A percentile compares a stretch with the other conserved stretches of the same genome.
These are phyloP conservation scores for Propithecus perrieri DNA, from an alignment of 2,797 vertebrate genomes.

Conservation along the genomic window DNA sequence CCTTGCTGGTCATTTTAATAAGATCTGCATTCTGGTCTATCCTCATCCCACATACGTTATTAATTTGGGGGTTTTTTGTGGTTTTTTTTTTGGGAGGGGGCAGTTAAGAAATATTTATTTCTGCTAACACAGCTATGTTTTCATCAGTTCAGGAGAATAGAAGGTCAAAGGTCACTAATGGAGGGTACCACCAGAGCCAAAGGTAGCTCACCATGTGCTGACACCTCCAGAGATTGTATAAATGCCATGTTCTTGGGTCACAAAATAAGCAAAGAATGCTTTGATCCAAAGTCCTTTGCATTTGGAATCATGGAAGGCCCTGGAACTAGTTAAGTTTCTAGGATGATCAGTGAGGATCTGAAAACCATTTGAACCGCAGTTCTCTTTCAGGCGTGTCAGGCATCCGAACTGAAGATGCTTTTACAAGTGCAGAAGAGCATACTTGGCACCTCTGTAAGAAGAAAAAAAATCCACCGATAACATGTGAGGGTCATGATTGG, in stretches of 20 bases:
- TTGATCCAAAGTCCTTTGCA: background rate
- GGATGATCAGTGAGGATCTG: background rate
- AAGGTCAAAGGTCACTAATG: background rate
- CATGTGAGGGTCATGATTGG: rapidly evolving
- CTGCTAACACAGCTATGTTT: background rate
- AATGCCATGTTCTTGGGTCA: background rate
- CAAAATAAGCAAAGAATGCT: background rate
- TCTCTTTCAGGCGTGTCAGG: background rate
- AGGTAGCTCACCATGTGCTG: background rate
- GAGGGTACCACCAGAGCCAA: background rate
- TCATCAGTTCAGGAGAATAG: background rate
- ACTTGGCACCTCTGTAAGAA: too few species aligned
- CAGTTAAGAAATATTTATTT: background rate
- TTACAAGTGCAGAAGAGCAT: background rate
- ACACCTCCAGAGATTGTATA: background rate
- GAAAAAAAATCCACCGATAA: background rate
- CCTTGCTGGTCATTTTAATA: slow-evolving; percentile 15
- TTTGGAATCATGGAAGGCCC: background rate
- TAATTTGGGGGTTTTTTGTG: slow-evolving; percentile 23
- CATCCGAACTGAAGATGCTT: background rate
- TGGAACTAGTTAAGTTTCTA: background rate
- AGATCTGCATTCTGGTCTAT: slow-evolving; percentile 43
- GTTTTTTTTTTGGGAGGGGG: too few species aligned
- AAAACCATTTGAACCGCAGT: background rate
- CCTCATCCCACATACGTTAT: background rate